Conservation (phyloP, 2,113 vertebrate genomes). For the Coptodon bakossiorum region DNA sequence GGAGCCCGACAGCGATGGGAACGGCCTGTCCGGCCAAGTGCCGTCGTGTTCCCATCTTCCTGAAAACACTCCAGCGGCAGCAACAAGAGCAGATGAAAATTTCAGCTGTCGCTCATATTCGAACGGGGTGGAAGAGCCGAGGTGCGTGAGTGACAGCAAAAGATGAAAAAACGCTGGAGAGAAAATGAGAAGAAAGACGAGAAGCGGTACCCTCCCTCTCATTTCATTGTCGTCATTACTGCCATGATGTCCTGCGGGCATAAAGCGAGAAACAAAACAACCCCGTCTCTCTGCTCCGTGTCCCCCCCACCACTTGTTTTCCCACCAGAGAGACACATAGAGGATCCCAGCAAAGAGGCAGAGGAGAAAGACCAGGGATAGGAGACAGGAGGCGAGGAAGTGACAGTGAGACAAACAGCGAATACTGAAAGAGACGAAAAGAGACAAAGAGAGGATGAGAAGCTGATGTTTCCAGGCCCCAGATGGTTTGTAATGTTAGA, state of each 20-base stretch:
- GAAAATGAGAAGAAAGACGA: neutral
- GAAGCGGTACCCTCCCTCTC: neutral
- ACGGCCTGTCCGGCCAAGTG: neutral
- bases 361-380: neutral
- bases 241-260: conserved; percentile 1
- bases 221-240: conserved; percentile 4
- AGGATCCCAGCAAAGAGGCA: neutral
- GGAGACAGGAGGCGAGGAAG: neutral
- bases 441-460: conserved; percentile 13
- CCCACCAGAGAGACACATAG: neutral
- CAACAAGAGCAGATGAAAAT: neutral
- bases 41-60: neutral
- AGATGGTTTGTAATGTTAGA: conserved; percentile 53
- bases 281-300: neutral
- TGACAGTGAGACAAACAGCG: conserved; percentile 7
- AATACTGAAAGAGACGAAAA: neutral
- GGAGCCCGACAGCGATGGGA: neutral
- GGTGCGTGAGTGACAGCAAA: neutral
- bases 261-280: conserved; percentile 7
- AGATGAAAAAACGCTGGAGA: neutral
- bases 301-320: neutral
- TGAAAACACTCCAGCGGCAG: neutral
- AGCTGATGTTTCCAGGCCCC: conserved; percentile 32
- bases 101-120: neutral
- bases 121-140: neutral